phyloP scores from a whole-genome alignment of 2,888 invertebrate species.

The Brachyptera risi region DNA sequence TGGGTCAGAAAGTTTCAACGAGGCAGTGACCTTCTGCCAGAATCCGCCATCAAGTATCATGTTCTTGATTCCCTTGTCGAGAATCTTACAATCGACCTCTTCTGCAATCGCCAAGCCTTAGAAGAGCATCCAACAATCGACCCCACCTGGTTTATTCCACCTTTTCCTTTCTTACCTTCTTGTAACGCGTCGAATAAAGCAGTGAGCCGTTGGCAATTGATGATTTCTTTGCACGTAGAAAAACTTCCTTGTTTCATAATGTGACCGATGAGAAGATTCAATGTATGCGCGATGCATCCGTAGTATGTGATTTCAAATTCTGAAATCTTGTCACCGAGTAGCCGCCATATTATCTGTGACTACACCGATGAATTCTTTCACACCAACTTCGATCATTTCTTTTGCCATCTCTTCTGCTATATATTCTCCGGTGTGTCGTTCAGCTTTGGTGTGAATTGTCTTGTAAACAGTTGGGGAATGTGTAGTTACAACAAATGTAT shows the following conservation, averaged over 20 bases:
- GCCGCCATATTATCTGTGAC: slow-evolving; percentile 35
- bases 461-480: slow-evolving; percentile 37
- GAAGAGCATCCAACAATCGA: slow-evolving; percentile 35
- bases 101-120: slow-evolving; percentile 34
- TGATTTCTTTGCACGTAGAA: slow-evolving; percentile 30
- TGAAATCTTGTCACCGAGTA: slow-evolving; percentile 35
- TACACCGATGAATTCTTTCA: neutral
- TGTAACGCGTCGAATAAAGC: neutral
- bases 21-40: slow-evolving; percentile 31
- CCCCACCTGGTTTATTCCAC: slow-evolving; percentile 31
- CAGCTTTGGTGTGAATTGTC: slow-evolving; percentile 33
- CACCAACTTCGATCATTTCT: slow-evolving; percentile 1
- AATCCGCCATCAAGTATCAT: slow-evolving; percentile 32
- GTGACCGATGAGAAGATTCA: slow-evolving; percentile 36
- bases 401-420: slow-evolving; percentile 32
- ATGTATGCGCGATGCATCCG: slow-evolving; percentile 34
- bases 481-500: slow-evolving; percentile 37
- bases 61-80: neutral
- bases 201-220: slow-evolving; percentile 35
- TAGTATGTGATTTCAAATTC: neutral
- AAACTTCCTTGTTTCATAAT: slow-evolving; percentile 31
- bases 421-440: slow-evolving; percentile 35
- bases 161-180: neutral
- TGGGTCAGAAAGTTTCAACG: slow-evolving; percentile 31
- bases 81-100: slow-evolving; percentile 23